phyloP scores from a whole-genome alignment of 1,140 invertebrate genomes.

The Fopius arisanus region DNA sequence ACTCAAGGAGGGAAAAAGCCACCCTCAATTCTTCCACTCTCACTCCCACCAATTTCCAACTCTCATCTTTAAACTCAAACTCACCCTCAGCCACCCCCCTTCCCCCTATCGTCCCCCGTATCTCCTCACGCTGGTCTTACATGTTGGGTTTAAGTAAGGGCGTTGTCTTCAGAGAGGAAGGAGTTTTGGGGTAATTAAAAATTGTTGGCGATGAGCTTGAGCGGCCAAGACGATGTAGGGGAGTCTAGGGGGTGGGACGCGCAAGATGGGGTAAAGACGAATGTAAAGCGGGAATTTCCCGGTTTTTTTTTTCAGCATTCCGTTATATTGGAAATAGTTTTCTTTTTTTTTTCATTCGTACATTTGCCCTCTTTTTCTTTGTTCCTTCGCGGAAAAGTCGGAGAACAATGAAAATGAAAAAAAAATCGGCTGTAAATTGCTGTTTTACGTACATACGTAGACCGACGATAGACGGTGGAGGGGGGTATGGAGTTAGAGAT shows the following conservation, averaged over 20 bases:
- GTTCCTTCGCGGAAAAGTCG: neutral
- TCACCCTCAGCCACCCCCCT: neutral
- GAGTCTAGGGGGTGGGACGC: too few species aligned
- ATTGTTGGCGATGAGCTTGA: neutral
- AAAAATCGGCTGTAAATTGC: conserved; percentile 9
- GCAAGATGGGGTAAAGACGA: too few species aligned
- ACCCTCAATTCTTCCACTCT: neutral
- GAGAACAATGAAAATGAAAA: neutral
- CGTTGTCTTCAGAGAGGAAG: conserved; percentile 56
- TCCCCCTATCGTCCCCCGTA: neutral
- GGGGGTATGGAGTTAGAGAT: neutral
- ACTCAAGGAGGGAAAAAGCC: neutral
- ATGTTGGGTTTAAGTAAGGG: conserved; percentile 59
- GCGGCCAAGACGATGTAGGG: neutral
- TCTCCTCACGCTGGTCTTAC: conserved; percentile 2
- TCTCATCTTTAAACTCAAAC: conserved; percentile 17
- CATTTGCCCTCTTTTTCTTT: neutral
- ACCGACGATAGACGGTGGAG: conserved; percentile 10
- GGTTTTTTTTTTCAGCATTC: too few species aligned
- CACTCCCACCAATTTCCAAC: conserved; percentile 17
- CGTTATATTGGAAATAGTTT: neutral
- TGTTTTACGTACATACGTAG: neutral
- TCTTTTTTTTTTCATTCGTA: neutral
- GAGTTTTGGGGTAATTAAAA: neutral
- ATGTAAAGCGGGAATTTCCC: too few species aligned